These are phyloP conservation scores for Cassiopea xamachana DNA, from an alignment of 30 jellyfish, hydroid and myxozoan species.

Conservation along the genomic window DNA sequence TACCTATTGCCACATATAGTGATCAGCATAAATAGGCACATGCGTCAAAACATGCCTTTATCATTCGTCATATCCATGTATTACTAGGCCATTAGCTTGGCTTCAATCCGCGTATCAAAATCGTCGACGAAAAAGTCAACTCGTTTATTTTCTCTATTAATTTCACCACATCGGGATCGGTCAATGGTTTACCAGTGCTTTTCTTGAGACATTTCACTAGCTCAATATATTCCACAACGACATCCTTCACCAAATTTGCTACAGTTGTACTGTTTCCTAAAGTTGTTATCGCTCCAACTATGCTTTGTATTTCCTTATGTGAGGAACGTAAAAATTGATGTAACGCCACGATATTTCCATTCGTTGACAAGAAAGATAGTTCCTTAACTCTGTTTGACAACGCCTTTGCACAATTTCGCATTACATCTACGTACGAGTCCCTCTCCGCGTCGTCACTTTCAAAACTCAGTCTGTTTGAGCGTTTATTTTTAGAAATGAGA, in stretches of 20 bases:
- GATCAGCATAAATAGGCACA: too few species aligned
- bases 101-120: constrained; percentile 59
- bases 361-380: constrained; percentile 36
- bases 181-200: constrained; percentile 62
- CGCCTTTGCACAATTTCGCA: constrained; percentile 55
- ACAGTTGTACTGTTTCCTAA: constrained; percentile 35
- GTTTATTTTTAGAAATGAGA: constrained; percentile 18
- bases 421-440: constrained; percentile 45
- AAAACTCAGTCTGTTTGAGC: constrained; percentile 26
- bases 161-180: constrained; percentile 57
- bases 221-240: constrained; percentile 53
- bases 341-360: constrained; percentile 27
- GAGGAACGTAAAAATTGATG: constrained; percentile 45
- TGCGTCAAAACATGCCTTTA: too few species aligned
- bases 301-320: constrained; percentile 50
- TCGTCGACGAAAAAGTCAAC: constrained; percentile 46
- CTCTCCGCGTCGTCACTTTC: constrained; percentile 58
- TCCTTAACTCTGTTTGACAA: constrained; percentile 44
- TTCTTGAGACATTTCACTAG: constrained; percentile 39
- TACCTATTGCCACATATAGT: too few species aligned
- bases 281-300: constrained; percentile 62
- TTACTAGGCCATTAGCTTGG: neutral
- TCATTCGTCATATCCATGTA: too few species aligned
- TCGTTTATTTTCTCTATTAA: constrained; percentile 56
- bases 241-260: constrained; percentile 52